phyloP scores from a whole-genome alignment of 2,797 vertebrate genomes.

The Sebastes hopkinsi region DNA sequence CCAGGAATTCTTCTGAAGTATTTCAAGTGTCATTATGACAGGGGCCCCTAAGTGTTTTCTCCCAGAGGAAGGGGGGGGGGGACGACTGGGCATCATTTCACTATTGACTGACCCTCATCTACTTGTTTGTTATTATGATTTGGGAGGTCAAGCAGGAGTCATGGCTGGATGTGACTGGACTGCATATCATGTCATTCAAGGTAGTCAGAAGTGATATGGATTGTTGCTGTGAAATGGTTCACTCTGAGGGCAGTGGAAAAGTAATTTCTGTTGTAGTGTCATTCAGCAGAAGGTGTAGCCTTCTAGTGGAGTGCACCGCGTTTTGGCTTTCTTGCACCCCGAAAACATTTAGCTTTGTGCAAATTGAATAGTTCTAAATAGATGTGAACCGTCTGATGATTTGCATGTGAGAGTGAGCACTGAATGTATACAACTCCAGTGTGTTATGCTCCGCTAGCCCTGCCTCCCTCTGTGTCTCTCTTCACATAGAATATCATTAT shows the following conservation, averaged over 20 bases:
- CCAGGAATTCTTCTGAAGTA: conserved; percentile 23
- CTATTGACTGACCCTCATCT: conserved; percentile 14
- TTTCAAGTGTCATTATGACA: conserved; percentile 46
- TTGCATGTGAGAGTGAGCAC: neutral
- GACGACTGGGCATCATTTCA: conserved; percentile 32
- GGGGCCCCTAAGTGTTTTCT: conserved; percentile 17
- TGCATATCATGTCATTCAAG: neutral
- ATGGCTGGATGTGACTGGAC: neutral
- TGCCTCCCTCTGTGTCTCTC: neutral
- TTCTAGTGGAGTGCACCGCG: neutral
- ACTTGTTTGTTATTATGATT: conserved; percentile 35
- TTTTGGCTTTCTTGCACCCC: neutral
- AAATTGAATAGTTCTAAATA: neutral
- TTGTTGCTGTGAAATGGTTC: neutral
- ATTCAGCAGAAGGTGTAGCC: neutral
- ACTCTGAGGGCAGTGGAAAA: neutral
- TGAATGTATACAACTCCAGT: neutral
- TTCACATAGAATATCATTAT: neutral
- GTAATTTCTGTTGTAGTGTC: neutral
- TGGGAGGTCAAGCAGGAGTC: conserved; percentile 27
- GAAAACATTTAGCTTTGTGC: neutral
- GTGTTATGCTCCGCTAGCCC: neutral
- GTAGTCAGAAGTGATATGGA: neutral
- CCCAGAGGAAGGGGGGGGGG: neutral
- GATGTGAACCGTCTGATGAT: neutral